Evolutionary conservation across 2,888 invertebrate species (phyloP).

Genomic region (Pimpla rufipes): DNA sequence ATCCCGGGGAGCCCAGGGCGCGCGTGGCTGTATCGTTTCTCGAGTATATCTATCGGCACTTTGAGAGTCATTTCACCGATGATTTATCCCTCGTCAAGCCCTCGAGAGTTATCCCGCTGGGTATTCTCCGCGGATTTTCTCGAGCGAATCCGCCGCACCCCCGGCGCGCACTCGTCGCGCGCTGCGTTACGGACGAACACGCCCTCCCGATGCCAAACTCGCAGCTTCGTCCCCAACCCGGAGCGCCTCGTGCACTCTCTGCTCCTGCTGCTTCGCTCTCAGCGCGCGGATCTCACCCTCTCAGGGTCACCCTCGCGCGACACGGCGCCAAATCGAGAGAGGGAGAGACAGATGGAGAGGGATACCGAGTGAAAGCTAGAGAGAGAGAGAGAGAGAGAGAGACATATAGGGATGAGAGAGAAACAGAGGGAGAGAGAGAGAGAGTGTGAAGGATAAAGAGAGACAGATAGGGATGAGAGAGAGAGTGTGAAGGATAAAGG

Average conservation of each 20-base stretch:
- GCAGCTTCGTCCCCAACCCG: conserved; percentile 50
- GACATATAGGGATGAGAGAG: too few species aligned
- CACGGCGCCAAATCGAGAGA: conserved; percentile 69
- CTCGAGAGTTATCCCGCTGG: conserved; percentile 65
- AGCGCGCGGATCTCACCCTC: conserved; percentile 53
- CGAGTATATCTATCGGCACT: conserved; percentile 47
- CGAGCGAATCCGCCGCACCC: conserved; percentile 69
- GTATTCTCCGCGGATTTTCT: conserved; percentile 79
- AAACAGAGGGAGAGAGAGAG: neutral
- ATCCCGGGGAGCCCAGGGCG: conserved; percentile 22
- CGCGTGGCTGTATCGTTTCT: conserved; percentile 21
- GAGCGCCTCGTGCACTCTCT: conserved; percentile 69
- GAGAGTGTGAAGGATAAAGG: too few species aligned
- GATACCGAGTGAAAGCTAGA: too few species aligned
- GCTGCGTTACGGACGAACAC: conserved; percentile 72
- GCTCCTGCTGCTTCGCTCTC: conserved; percentile 47
- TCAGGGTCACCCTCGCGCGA: conserved; percentile 75
- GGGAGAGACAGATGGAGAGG: too few species aligned
- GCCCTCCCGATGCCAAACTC: conserved; percentile 67
- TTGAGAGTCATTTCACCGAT: conserved; percentile 65
- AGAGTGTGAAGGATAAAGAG: too few species aligned
- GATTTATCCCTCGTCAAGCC: conserved; percentile 79
- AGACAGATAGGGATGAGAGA: neutral
- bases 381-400: neutral
- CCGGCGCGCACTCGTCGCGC: conserved; percentile 69